Percentiles rank a stretch among this genome's conserved stretches.
phyloP scores from a whole-genome alignment of 2,888 invertebrate species.

The Chymomyza amoena region DNA sequence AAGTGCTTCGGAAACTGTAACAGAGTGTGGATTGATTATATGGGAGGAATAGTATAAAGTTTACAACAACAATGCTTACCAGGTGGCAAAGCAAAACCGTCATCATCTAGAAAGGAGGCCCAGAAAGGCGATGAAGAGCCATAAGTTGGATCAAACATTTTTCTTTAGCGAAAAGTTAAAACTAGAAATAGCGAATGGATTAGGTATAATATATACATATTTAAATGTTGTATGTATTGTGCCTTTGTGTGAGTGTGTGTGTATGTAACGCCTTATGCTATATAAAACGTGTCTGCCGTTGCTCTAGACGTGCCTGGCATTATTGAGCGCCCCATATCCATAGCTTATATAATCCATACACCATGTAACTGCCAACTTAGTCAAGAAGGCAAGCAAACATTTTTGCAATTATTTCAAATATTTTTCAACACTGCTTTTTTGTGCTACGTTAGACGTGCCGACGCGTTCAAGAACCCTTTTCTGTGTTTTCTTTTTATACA shows the following conservation, averaged over 20 bases:
- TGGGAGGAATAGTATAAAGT: too few species aligned
- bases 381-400: constrained; percentile 20
- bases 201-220: background rate
- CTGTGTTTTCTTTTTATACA: constrained; percentile 5
- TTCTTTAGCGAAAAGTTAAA: background rate
- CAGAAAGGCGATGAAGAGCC: constrained; percentile 45
- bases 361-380: background rate
- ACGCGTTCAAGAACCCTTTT: constrained; percentile 41
- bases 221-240: background rate
- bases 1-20: too few species aligned
- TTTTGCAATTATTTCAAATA: constrained; percentile 72
- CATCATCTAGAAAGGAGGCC: constrained; percentile 18
- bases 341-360: background rate
- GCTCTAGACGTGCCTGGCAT: constrained; percentile 50
- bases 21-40: too few species aligned
- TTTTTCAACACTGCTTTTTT: constrained; percentile 67
- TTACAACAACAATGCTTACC: background rate
- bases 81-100: background rate
- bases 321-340: constrained; percentile 6
- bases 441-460: background rate
- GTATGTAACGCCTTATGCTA: background rate
- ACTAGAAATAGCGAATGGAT: background rate
- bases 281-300: constrained; percentile 34
- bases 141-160: constrained; percentile 25
- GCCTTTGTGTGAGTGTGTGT: constrained; percentile 16